These are phyloP conservation scores for Tragelaphus buxtoni DNA, from an alignment of 2,113 vertebrate species.

Conservation along the genomic window DNA sequence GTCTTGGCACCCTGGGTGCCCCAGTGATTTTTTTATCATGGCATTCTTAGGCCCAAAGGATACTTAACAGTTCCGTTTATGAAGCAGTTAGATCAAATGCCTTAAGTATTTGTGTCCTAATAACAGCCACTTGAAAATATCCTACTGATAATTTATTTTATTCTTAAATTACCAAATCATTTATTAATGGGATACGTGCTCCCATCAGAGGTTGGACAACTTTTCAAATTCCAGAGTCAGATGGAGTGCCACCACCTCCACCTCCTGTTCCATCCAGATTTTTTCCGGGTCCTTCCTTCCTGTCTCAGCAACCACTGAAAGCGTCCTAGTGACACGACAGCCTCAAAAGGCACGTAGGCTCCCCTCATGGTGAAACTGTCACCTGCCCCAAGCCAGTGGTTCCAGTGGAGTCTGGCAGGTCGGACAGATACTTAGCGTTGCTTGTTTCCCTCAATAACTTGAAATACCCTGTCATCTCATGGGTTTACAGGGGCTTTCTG, in stretches of 20 bases:
- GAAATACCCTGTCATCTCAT: neutral
- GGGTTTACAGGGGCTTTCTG: no score
- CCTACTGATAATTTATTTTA: neutral
- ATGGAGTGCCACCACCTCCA: neutral
- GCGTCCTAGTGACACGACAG: rapidly evolving
- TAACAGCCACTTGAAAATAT: constrained; percentile 8
- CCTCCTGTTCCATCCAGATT: neutral
- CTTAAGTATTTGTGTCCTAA: constrained; percentile 14
- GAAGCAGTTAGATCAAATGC: neutral
- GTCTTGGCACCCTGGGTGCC: neutral
- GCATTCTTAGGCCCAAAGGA: neutral
- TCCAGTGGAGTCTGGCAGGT: rapidly evolving
- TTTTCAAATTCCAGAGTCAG: neutral
- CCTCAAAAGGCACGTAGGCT: neutral
- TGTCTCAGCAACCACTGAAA: neutral
- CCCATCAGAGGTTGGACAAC: neutral
- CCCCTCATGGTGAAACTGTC: no score
- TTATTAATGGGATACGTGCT: neutral
- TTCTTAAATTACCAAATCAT: neutral
- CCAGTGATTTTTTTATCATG: neutral
- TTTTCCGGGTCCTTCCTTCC: neutral
- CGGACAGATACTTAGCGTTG: rapidly evolving
- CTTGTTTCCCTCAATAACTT: neutral
- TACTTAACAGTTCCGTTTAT: neutral
- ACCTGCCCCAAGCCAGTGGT: neutral